Conservation (phyloP, 2,113 vertebrate species). For the Gymnorhina tibicen region DNA sequence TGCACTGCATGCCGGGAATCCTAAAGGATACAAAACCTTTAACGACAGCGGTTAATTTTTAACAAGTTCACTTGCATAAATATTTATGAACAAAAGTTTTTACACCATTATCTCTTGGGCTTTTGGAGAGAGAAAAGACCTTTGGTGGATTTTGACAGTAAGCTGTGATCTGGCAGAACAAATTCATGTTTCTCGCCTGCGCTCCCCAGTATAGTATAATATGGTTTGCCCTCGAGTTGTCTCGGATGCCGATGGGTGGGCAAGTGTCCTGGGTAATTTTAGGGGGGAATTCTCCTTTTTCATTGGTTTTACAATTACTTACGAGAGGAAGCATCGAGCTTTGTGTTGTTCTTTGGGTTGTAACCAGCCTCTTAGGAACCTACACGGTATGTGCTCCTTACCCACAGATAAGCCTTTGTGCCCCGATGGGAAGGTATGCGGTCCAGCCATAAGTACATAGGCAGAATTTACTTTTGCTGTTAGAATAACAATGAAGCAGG, state of each 20-base stretch:
- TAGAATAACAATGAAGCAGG: constrained; percentile 25
- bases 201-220: neutral
- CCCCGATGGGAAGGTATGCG: neutral
- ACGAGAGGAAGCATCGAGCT: neutral
- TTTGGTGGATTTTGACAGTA: constrained; percentile 34
- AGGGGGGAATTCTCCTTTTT: neutral
- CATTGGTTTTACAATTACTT: neutral
- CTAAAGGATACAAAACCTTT: constrained; percentile 64
- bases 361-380: neutral
- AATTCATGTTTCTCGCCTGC: neutral
- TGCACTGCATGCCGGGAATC: constrained; percentile 55
- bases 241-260: neutral
- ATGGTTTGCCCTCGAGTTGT: neutral
- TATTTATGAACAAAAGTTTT: constrained; percentile 67
- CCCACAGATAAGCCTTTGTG: constrained; percentile 20
- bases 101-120: constrained; percentile 52
- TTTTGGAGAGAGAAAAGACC: constrained; percentile 36
- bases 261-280: neutral
- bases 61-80: constrained; percentile 62
- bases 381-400: neutral
- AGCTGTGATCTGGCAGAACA: constrained; percentile 28
- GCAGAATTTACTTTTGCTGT: constrained; percentile 42
- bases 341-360: neutral
- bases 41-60: constrained; percentile 63
- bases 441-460: constrained; percentile 4